Evolutionary conservation across 2,113 vertebrate species (phyloP), one percentile per base, ranked within the genome.

Genomic region (Equus quagga): DNA sequence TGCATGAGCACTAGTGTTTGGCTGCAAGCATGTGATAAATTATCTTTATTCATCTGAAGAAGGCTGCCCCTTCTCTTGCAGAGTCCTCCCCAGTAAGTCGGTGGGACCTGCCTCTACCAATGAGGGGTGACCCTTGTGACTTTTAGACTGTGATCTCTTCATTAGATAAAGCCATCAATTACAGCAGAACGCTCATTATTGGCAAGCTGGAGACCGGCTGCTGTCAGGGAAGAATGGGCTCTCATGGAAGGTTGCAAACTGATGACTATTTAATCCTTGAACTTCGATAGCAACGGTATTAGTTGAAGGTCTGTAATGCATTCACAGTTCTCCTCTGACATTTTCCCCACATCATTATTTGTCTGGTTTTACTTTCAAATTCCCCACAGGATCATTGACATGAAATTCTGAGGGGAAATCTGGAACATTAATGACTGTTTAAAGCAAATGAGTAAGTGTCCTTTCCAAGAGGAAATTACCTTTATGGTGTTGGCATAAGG

Each of bases 341-440:
- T 98, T 97, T 98, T 58, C 94, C 85, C 90, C 92, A 96, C 93
- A 96, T 94, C 94, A 94, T 98, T 98, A 98, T 98, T 97, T 98
- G 91, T 90, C 96, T 96, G 73, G 93, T 96, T 97, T 98, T 96
- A 96, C 92, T 98, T 97, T 96, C 65, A 95, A 96, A 98, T 98
- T 98, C 97, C 95, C 96, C 46, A 11, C 73, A 82, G 89, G 94
- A 93, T 93, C 97, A 75, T 94, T 95, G 98, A 96, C 92, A 96
- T 94, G 94, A 97, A 97, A 97, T 97, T 98, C 96, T 80, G 67
- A 97, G 80, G 96, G 95, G 90, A 96, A 96, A 97, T 98, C 97
- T 97, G 80, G 88, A 96, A 94, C 96, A 96, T 96, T 97, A 97
- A 97, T 89, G 96, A 95, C 89, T 92, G n/a, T 96, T 97, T 94